phyloP scores from a whole-genome alignment of 2,113 vertebrate genomes.

The Notarius lentiginosus region DNA sequence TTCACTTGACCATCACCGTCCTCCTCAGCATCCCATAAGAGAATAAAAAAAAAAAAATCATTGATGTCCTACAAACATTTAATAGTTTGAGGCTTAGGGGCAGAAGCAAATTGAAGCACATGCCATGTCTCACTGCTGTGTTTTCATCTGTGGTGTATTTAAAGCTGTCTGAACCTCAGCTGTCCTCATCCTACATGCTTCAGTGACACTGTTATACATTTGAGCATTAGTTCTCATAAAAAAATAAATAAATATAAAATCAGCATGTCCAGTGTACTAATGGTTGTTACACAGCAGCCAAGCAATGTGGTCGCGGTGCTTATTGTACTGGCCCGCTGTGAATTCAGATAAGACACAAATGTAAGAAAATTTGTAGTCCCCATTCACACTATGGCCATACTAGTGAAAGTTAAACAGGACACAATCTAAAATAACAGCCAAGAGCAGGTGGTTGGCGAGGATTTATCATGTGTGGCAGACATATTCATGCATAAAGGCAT shows the following conservation, averaged over 20 bases:
- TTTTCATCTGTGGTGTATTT: background rate
- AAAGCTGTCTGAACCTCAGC: background rate
- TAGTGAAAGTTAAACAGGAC: background rate
- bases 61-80: constrained; percentile 24
- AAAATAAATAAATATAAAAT: background rate
- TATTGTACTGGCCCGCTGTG: background rate
- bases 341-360: background rate
- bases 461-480: constrained; percentile 30
- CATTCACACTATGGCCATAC: background rate
- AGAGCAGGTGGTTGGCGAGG: background rate
- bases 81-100: background rate
- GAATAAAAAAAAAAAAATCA: constrained; percentile 29
- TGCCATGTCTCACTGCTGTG: background rate
- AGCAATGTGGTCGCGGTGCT: background rate
- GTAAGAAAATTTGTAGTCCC: background rate
- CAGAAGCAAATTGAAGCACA: background rate
- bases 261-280: background rate
- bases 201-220: background rate
- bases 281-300: background rate
- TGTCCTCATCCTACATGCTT: background rate
- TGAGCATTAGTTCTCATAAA: background rate
- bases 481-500: constrained; percentile 11
- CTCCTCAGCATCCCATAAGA: constrained; percentile 21
- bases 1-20: constrained; percentile 15
- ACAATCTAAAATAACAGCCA: background rate